Base-by-base conservation (phyloP, 2,113 vertebrate genomes). In the Neodon shergylaensis region DNA sequence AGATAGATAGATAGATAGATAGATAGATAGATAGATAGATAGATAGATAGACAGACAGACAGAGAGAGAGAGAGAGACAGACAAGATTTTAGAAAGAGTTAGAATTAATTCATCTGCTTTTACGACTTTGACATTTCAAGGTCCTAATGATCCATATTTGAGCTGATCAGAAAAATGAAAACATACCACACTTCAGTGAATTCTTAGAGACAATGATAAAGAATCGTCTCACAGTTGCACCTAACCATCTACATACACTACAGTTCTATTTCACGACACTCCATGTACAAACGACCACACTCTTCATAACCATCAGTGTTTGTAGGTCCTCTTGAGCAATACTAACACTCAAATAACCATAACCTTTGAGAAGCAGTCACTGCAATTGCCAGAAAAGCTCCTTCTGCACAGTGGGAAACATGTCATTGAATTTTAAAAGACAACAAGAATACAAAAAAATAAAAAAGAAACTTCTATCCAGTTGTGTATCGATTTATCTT, bases 361-460 rank as follows among this genome's bases (percentile, higher is more conserved):
- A 63, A 36, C 44, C 26, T 97, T 95, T 96, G 92, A 47, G 91
- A 97, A 70, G 81, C 83, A 89, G 96, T 83, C 65, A 92, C 65
- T 77, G 44, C 83, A 96, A 96, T 65, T 91, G 42, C 61, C 65
- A 96, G 92, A 86, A 97, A 95, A 95, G 11, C 26, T 94, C 68
- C 81, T 95, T 91, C 82, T 91, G 92, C 70, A 91, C 36, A 97
- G 76, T 61, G 8, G 66, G 97, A 97, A 95, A 65, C 6, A 79
- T 72, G 14, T 85, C 92, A 92, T 36, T 94, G 68, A 49, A 94
- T 97, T 97, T 74, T 70, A 97, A 91, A 91, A 63, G 3, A 54
- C 33, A 92, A 44, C 88, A 94, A 92, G 47, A 97, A 95, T 10
- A 91, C 19, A 94, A 42, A 33, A 36, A 52, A 49, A 52, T 5